phyloP scores from a whole-genome alignment of 2,113 vertebrate genomes.

The Addax nasomaculatus region DNA sequence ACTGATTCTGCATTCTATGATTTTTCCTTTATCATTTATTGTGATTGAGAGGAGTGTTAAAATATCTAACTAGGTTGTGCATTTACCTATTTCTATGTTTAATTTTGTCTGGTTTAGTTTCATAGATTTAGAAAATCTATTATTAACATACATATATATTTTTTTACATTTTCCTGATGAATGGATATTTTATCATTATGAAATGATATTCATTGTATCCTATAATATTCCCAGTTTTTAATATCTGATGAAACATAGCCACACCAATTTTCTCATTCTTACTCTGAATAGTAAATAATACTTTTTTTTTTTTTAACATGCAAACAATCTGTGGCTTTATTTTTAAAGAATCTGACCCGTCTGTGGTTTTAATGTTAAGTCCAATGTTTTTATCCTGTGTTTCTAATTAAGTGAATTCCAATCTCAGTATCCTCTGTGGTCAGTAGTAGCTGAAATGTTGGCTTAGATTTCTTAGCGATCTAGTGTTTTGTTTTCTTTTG shows the following conservation, averaged over 20 bases:
- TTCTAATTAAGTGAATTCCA: not conserved
- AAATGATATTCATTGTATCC: not conserved
- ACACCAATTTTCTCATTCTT: not conserved
- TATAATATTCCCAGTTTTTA: not conserved
- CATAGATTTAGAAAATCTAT: not conserved
- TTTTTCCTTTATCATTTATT: not conserved
- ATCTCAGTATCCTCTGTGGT: not conserved
- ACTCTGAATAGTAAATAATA: not conserved
- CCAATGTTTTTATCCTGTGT: not conserved
- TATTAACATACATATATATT: not conserved
- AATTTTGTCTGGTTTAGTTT: not conserved
- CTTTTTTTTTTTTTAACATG: not conserved
- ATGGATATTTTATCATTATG: not conserved
- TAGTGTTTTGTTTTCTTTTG: not conserved
- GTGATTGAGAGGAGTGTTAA: not conserved
- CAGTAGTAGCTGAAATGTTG: not conserved
- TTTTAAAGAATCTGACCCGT: not conserved
- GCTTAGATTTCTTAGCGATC: not conserved
- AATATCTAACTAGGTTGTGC: not conserved
- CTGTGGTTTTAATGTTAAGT: not conserved
- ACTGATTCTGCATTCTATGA: not conserved
- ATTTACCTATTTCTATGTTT: not conserved
- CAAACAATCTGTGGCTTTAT: not conserved
- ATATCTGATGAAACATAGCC: not conserved
- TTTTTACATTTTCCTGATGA: not conserved